Evolutionary conservation across 2,797 vertebrate genomes (phyloP).

Genomic region (Takifugu ocellatus): DNA sequence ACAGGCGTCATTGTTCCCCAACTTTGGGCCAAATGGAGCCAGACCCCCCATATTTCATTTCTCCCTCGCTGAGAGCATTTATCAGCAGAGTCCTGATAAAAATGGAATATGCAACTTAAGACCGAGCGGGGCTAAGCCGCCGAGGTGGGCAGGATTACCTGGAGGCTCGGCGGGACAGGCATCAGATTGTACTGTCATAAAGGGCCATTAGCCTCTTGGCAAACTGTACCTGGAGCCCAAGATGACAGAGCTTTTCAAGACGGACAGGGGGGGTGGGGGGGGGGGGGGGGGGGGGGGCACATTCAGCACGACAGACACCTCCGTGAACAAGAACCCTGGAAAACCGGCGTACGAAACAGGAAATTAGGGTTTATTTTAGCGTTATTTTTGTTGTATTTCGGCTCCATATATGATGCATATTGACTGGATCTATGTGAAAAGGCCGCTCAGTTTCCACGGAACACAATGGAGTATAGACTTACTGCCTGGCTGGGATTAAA

Average conservation of each 20-base stretch:
- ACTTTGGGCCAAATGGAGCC: constrained; percentile 77
- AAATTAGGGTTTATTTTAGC: constrained; percentile 21
- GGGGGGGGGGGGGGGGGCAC: constrained; percentile 92
- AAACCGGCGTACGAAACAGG: constrained; percentile 29
- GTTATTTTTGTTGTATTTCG: background rate
- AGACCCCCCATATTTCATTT: constrained; percentile 94
- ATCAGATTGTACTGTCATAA: constrained; percentile 92
- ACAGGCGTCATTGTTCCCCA: constrained; percentile 66
- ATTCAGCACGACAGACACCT: constrained; percentile 97
- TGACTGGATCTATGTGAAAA: constrained; percentile 31
- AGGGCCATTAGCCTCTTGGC: constrained; percentile 87
- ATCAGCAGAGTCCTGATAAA: constrained; percentile 98
- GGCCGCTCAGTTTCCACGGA: constrained; percentile 48
- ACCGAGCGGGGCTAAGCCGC: constrained; percentile 88
- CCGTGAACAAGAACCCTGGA: constrained; percentile 64
- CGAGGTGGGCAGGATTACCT: constrained; percentile 92
- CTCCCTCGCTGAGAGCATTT: constrained; percentile 96
- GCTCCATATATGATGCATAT: too few relatives aligned
- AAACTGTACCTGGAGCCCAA: constrained; percentile 90
- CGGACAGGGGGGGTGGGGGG: constrained; percentile 85
- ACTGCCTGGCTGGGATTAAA: constrained; percentile 81
- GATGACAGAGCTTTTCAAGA: constrained; percentile 97
- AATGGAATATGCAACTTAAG: constrained; percentile 99
- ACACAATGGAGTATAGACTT: constrained; percentile 72
- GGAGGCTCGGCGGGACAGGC: constrained; percentile 83